phyloP scores from a whole-genome alignment of 2,113 vertebrate genomes.

The Micronycteris hirsuta region DNA sequence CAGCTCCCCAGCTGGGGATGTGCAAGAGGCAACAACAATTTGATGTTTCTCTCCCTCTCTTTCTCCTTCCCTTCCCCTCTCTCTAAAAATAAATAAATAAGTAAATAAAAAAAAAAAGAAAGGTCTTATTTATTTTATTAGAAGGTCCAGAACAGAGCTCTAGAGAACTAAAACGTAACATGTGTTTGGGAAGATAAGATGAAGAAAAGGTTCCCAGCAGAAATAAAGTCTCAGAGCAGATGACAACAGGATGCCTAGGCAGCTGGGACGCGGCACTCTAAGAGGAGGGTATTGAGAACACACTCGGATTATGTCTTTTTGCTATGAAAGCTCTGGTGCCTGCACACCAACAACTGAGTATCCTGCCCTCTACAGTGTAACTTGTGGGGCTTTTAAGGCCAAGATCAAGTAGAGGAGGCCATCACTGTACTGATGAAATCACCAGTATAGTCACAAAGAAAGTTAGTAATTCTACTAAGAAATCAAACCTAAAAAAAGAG shows the following conservation, averaged over 20 bases:
- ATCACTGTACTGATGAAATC: neutral
- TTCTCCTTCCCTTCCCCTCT: no score
- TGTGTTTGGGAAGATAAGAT: neutral
- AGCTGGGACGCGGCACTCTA: neutral
- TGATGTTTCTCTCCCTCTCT: no score
- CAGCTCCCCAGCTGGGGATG: no score
- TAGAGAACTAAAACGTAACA: neutral
- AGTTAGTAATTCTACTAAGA: conserved; percentile 14
- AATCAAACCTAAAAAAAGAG: neutral
- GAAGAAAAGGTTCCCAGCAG: conserved; percentile 6
- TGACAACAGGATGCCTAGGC: neutral
- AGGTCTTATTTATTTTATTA: neutral
- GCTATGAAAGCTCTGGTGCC: neutral
- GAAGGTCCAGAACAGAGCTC: neutral
- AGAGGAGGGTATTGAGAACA: neutral
- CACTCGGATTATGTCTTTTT: neutral
- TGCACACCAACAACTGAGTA: neutral
- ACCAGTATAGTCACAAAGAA: neutral
- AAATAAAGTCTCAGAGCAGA: neutral
- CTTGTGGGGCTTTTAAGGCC: neutral
- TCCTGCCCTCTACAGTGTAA: neutral
- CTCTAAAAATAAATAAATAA: no score
- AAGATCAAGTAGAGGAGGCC: neutral
- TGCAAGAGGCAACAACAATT: no score
- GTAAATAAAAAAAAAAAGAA: no score